Evolutionary conservation across 2,888 invertebrate genomes (phyloP), one percentile per base, ranked within the genome.

Genomic region (Pharmacophagus antenor): DNA sequence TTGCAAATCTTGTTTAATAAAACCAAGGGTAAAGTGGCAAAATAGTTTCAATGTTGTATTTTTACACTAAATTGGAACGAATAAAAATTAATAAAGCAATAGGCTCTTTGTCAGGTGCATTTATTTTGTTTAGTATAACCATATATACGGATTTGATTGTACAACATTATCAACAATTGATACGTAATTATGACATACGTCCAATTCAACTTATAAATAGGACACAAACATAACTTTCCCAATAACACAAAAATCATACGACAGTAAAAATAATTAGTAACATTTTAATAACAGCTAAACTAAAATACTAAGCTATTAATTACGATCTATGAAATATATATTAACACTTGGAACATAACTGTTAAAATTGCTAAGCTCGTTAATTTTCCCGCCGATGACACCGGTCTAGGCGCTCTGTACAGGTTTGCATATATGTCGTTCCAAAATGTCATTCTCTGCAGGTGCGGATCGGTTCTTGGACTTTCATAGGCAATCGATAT

Each of bases 401-500:
- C 70, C 0, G 69, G 62, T 0, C 8, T 49, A 0, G 75, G 76
- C 5, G 67, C 52, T 4, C 55, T 46, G 49, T 76, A 74, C 51
- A 68, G 62, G 20, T 51, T 42, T 0, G 58, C 22, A 47, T 72
- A 69, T 2, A 73, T 61, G 2, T 60, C 63, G 23, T 70, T 61
- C 77, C 76, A 77, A 63, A 74, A 76, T 0, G 60, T 58, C 59
- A 73, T 72, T 8, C 71, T 65, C 23, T 70, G 66, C 15, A 66
- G 56, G 51, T 76, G 72, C 0, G 77, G 71, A 61, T 77, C 71
- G 0, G 25, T 22, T n/a, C 65, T 53, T 0, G 55, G 27, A 12
- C 63, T 50, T 58, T 76, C 71, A 5, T 60, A 58, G 31, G 51
- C 65, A 0, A 64, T n/a, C 0, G 65, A 63, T 2, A 63, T n/a